Evolutionary conservation across 2,888 invertebrate genomes (phyloP), one percentile per base, ranked within the genome.

Genomic region (Branchipolynoe longqiensis): DNA sequence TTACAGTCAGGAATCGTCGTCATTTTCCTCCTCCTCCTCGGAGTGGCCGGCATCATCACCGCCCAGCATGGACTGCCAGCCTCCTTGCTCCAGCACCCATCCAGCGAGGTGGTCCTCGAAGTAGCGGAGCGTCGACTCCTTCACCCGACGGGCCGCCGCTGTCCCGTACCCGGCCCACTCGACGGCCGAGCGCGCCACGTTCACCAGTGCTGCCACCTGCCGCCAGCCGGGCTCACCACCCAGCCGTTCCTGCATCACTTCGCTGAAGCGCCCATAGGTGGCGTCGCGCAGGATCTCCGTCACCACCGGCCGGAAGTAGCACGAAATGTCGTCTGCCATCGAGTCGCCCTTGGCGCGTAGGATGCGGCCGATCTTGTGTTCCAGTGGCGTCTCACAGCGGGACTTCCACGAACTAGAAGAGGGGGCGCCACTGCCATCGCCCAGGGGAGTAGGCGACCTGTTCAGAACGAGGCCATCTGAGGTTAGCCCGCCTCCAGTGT

Each of bases 11-110:
- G 56, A 56, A 56, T 3, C n/a, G 3, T 25, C 56, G n/a, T 56
- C 6, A 22, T 56, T 25, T 56, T 56, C 56, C 12, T 25, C 56
- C 31, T 25, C 62, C 3, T 18, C 62, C 14, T 31, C 62, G 8
- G 18, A 18, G 8, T 8, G 48, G 8, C 18, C 48, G 8, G 18
- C 48, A 48, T 48, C 48, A 48, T 18, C 8, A 48, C 25, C 69
- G 14, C 28, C 78, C 31, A 78, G 48, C 48, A 78, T 54, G 48
- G 78, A 78, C 54, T 78, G 93, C 93, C 92, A 93, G 73, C 93
- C 93, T 40, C 93, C 93, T 84, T 92, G 91, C 18, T 90, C 91
- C 2, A 92, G 90, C 82, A 93, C 92, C 93, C 92, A 93, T 14
- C 88, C 86, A 18, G 93, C 92, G 88, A 91, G 92, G 73, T 89